Conservation (phyloP, 2,888 invertebrate genomes). For the Amorpha juglandis region DNA sequence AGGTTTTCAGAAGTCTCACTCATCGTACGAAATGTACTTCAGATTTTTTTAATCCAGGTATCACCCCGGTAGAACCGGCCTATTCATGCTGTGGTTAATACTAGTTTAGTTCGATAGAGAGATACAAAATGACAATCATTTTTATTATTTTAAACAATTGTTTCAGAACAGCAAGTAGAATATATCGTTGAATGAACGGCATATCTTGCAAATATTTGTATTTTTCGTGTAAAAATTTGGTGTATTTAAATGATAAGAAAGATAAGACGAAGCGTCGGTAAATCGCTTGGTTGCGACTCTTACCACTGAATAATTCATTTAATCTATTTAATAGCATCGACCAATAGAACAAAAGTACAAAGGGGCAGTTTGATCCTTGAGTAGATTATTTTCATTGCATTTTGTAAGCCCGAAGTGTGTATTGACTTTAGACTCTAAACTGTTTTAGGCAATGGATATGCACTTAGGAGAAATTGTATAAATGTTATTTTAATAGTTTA, state of each 20-base stretch:
- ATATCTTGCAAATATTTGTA: constrained; percentile 22
- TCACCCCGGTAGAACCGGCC: too few relatives aligned
- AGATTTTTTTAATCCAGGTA: too few relatives aligned
- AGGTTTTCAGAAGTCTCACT: too few relatives aligned
- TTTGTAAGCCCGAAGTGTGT: constrained; percentile 41
- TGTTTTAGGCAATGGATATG: too few relatives aligned
- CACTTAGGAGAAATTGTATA: too few relatives aligned
- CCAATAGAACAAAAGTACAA: constrained; percentile 48
- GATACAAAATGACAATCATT: too few relatives aligned
- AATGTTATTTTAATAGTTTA: too few relatives aligned
- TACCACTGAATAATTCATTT: constrained; percentile 78
- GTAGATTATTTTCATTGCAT: constrained; percentile 49
- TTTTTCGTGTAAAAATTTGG: constrained; percentile 30
- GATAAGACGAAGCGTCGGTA: constrained; percentile 40
- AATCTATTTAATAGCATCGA: constrained; percentile 70
- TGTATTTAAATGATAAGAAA: constrained; percentile 21
- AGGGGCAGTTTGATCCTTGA: constrained; percentile 49
- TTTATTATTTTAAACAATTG: too few relatives aligned
- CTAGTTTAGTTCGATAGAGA: too few relatives aligned
- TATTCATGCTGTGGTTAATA: not conserved
- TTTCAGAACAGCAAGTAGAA: not conserved
- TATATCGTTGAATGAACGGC: not conserved
- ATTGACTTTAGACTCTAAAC: constrained; percentile 32
- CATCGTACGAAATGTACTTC: too few relatives aligned
- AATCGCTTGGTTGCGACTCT: constrained; percentile 57